phyloP scores from a whole-genome alignment of 37 sponge, comb jelly and placozoan genomes.

The Halisarca cf. caerulea region DNA sequence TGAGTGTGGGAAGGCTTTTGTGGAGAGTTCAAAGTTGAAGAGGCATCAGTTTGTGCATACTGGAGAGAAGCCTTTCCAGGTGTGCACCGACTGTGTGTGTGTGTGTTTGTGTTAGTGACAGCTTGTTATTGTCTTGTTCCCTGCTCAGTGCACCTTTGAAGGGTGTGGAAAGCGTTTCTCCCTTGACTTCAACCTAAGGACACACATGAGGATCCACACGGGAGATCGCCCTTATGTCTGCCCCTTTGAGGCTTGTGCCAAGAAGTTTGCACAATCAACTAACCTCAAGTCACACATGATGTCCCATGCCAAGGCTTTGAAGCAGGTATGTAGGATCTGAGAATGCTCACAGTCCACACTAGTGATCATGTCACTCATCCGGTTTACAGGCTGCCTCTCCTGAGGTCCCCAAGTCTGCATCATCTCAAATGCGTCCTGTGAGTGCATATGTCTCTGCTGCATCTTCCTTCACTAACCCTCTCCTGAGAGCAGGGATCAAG shows the following conservation, averaged over 20 bases:
- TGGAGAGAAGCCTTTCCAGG: conserved; percentile 97
- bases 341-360: background rate
- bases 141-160: conserved; percentile 92
- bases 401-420: background rate
- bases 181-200: conserved; percentile 94
- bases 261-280: conserved; percentile 96
- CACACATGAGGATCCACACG: conserved; percentile 97
- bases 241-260: conserved; percentile 94
- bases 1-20: conserved; percentile 98
- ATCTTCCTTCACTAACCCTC: background rate
- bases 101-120: too few species aligned
- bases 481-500: background rate
- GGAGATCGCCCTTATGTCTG: conserved; percentile 97
- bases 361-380: too few species aligned
- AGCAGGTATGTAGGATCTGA: conserved; percentile 2
- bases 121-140: too few species aligned
- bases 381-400: too few species aligned
- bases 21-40: conserved; percentile 96
- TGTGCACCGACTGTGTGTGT: conserved; percentile 15
- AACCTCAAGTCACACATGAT: conserved; percentile 98
- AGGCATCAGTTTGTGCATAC: conserved; percentile 96
- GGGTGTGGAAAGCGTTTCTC: conserved; percentile 97
- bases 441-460: conserved; percentile 10
- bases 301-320: conserved; percentile 90
- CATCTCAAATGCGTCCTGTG: conserved; percentile 12